Base-by-base conservation (phyloP, 37 sponge, comb jelly and placozoan genomes). In the Ianthella basta region DNA sequence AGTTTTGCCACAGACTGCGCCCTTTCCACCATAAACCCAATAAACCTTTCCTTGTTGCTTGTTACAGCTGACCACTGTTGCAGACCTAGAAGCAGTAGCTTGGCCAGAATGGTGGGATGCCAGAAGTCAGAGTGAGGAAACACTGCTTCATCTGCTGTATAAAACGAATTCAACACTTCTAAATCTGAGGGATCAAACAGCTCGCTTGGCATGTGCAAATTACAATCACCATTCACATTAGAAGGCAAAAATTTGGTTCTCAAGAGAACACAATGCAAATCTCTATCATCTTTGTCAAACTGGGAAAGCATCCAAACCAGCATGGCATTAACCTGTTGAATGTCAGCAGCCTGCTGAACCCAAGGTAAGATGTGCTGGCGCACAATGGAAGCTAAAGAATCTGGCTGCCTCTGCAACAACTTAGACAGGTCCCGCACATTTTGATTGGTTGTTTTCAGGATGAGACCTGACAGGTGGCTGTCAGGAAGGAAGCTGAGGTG, bases 111-210 rank as follows among this genome's bases (percentile, higher is more conserved):
- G 50, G 50, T 8, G 32, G 15, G 35, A 38, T 23, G 25, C 25
- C n/a, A 2, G 20, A 85, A 89, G 15, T 75, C 32, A 32, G 18
- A 13, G n/a, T 18, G 60, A 30, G 90, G 86, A 55, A 83, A 83
- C 13, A 44, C 50, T 44, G 50, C 50, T 44, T 87, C 86, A 15
- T 18, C 27, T 59, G 24, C 36, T 12, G 36, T 27, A 56, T 89
- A 56, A 89, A 85, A 85, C 1, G 85, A 65, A 32, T 57, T 59
- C 18, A 15, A 8, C 5, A 89, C 85, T n/a, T 66, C 33, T 20
- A 32, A 18, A 60, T 82, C 83, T 4, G 69, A 10, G 15, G 61
- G 70, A 60, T 72, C 66, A 41, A 81, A 89, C 53, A 89, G 63
- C 29, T 85, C 77, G 29, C 8, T 56, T 23, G 90, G 82, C 36